Base-by-base conservation (phyloP, 2,797 vertebrate genomes). In the Semaprochilodus insignis region DNA sequence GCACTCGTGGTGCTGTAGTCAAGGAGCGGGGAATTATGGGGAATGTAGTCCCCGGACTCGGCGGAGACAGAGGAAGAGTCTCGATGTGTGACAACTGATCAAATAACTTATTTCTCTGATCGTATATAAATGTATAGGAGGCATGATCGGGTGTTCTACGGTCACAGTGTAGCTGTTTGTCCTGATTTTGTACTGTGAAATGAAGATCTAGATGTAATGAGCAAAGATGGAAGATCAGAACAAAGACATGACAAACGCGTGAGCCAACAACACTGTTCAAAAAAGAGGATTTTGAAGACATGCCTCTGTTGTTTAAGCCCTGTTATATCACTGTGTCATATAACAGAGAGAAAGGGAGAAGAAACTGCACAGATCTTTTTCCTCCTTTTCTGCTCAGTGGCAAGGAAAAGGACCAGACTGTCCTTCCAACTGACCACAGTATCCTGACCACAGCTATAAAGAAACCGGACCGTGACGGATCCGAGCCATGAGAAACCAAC, bases 381-480 rank as follows among this genome's bases (percentile, higher is more conserved):
- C 3, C 69, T 59, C 8, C 52, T 27, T 66, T 74, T 75, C 51
- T 74, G 31, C 70, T 73, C 19, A 84, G 90, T 51, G 91, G 90
- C 88, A 76, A 77, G 84, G 74, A 88, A 85, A 85, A 75, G 67
- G 63, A 83, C 77, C 51, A 67, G 88, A 75, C 74, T 84, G 84
- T 83, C 87, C 83, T 78, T 90, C 71, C 87, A 90, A 85, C 87
- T 82, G 89, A 87, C 92, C 86, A 10, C 78, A 69, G 80, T 90
- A 92, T 92, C 92, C 87, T 92, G 92, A 89, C 91, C 88, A 74
- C 92, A 69, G 87, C 88, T 90, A 92, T 92, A 92, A 92, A 92
- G 88, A 87, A 87, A 87, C 87, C 80, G 62, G 85, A 66, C 85
- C 70, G 78, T 74, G 77, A 77, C 52, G 19, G 67, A 74, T 44